A percentile compares a stretch with the other conserved stretches of the same genome.
phyloP scores from a whole-genome alignment of 2,797 vertebrate genomes.

The Falco novaeseelandiae region DNA sequence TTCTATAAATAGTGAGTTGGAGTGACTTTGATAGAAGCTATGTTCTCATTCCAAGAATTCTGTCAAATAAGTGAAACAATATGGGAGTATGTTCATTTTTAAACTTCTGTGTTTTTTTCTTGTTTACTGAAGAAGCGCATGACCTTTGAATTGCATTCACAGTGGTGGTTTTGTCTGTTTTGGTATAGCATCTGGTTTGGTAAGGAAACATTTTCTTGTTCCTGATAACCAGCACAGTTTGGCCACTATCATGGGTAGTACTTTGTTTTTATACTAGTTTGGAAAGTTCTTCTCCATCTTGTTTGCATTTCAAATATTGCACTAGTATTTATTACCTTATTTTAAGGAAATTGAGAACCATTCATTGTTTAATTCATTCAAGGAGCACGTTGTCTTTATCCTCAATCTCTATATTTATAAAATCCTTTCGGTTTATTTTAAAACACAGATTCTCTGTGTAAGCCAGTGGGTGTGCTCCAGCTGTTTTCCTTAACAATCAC shows the following conservation, averaged over 20 bases:
- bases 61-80: constrained; percentile 34
- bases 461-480: neutral
- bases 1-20: neutral
- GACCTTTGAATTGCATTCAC: constrained; percentile 23
- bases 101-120: neutral
- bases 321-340: constrained; percentile 27
- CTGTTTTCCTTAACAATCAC: neutral
- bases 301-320: neutral
- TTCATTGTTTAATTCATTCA: constrained; percentile 25
- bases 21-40: neutral
- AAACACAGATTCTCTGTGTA: neutral
- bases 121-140: constrained; percentile 33
- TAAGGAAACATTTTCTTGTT: constrained; percentile 4
- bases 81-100: neutral
- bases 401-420: constrained; percentile 33
- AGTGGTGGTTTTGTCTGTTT: constrained; percentile 44
- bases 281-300: neutral
- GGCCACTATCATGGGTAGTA: neutral
- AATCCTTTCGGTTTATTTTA: constrained; percentile 44
- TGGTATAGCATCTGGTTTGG: constrained; percentile 46
- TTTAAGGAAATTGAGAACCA: neutral
- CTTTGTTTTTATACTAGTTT: constrained; percentile 8
- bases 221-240: neutral
- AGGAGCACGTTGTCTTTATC: constrained; percentile 14
- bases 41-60: constrained; percentile 21